Evolutionary conservation across 1,140 invertebrate species (phyloP), one percentile per base, ranked within the genome.

Genomic region (Heterodera schachtii): DNA sequence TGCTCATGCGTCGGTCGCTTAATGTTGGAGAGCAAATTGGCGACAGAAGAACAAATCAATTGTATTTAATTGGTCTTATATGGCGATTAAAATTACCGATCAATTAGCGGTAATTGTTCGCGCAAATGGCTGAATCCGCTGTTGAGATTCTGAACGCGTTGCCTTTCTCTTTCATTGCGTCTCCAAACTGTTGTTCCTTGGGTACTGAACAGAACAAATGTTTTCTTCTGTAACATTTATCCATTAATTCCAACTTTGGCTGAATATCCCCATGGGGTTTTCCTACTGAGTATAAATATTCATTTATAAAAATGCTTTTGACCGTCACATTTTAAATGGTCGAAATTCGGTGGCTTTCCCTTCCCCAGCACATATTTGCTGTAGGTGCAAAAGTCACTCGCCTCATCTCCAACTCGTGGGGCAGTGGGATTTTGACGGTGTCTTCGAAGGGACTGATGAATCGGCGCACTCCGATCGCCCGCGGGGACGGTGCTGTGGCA

Each of bases 61-160:
- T n/a, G n/a, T n/a, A 21, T 11, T 80, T 43, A 49, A 57, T 43
- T 41, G 49, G 43, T 86, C 21, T 46, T 47, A n/a, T n/a, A n/a
- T 4, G 9, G 4, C 47, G 47, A 49, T 49, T 52, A n/a, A 79
- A 86, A 82, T 73, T 74, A 87, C 87, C 79, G 52, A 67, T 88
- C 79, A 41, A 80, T 79, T 7, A 90, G 75, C 9, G 91, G 93
- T 19, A 97, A 91, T 89, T 94, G 94, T 70, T 93, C 92, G 79
- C 95, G 93, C 67, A 97, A 92, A 79, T 92, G 91, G 84, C 95
- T 94, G 82, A 97, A 94, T 81, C 94, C 94, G 82, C 94, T 93
- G 87, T 95, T 94, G 70, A 97, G 93, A 81, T 95, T 94, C 60
- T 94, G 92, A 11, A 96, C 94, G 91, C 91, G 85, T 75, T 90